Base-by-base conservation (phyloP, 2,888 invertebrate species). In the Yponomeuta evonymella region DNA sequence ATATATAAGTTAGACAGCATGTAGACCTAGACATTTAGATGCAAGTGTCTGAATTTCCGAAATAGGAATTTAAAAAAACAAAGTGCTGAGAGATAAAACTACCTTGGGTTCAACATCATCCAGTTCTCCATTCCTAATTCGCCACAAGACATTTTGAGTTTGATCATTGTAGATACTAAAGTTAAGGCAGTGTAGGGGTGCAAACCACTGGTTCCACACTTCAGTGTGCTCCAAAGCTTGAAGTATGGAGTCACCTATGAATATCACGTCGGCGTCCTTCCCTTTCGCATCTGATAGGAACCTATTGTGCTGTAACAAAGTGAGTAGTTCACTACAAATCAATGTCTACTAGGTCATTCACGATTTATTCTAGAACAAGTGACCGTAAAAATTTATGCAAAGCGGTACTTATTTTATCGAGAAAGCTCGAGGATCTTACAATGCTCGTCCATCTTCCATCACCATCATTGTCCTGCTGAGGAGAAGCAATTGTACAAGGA, bases 181-280 rank as follows among this genome's bases (percentile, higher is more conserved):
- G 87, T 98, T 98, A 77, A 98, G 94, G 83, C 97, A 96, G 87
- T 98, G 98, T 83, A 98, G 93, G 1, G 98, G 98, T 72, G 96
- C 97, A 93, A 98, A 98, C 91, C 96, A 94, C 79, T 96, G 95
- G 82, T 96, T 95, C 98, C 98, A 98, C 69, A 97, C 94, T 88
- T 96, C 96, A 29, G 96, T 96, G 78, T 96, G 96, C 80, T 96
- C 95, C 78, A 98, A 88, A 69, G 96, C 95, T 87, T 96, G 96
- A 73, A 98, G 92, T 76, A 98, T 94, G 67, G 97, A 97, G 88
- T 98, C 98, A 0, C 98, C 98, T 75, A 98, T 94, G 79, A 98
- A 97, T 77, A 98, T 94, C 48, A 98, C 97, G 85, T 98, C 98
- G 15, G 97, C 97, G 88, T 98, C 98, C 88, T 96, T 96, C 79